Evolutionary conservation across 2,888 invertebrate species (phyloP).

Genomic region (Uropetala carovei): DNA sequence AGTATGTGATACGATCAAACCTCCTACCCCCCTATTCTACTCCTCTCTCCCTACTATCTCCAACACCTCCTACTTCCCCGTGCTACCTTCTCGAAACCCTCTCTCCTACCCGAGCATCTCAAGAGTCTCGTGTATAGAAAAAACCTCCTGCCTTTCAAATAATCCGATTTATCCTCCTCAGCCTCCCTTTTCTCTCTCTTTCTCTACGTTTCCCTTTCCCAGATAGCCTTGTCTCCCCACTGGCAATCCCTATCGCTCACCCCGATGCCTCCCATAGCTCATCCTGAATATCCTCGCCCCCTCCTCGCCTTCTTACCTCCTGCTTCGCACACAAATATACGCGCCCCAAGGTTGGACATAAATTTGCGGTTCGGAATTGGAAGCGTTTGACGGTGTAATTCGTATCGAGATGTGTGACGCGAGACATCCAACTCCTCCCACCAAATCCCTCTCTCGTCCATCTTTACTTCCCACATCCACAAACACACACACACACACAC

Average conservation of each 20-base stretch:
- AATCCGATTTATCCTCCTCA: background rate
- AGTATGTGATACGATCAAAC: background rate
- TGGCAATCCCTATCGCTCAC: background rate
- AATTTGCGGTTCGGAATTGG: background rate
- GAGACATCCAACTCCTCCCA: background rate
- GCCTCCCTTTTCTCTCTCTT: background rate
- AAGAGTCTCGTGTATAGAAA: background rate
- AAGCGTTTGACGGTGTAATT: background rate
- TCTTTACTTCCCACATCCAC: background rate
- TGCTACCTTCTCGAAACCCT: background rate
- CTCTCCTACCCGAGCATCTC: background rate
- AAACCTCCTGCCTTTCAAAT: background rate
- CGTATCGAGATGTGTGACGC: background rate
- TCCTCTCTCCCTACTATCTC: background rate
- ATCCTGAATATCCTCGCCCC: background rate
- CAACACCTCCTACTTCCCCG: background rate
- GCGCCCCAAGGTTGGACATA: conserved; percentile 24
- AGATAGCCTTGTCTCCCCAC: background rate
- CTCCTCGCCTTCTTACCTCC: background rate
- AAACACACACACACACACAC: background rate
- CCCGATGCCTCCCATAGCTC: background rate
- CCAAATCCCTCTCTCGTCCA: background rate
- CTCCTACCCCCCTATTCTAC: background rate
- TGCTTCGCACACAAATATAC: background rate
- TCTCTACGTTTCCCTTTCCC: background rate